phyloP scores from a whole-genome alignment of 1,140 invertebrate genomes.

The Caerostris darwini region DNA sequence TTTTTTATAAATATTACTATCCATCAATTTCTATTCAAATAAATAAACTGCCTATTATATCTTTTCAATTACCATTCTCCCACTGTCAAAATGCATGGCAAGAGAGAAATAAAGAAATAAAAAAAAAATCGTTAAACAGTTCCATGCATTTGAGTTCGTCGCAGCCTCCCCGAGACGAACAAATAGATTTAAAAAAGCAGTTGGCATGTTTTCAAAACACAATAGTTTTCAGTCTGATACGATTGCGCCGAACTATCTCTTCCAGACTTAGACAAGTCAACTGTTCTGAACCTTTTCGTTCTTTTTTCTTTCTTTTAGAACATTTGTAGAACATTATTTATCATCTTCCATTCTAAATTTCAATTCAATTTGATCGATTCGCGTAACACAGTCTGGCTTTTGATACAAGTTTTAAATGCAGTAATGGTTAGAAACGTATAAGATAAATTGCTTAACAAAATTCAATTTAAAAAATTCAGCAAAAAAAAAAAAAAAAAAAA shows the following conservation, averaged over 20 bases:
- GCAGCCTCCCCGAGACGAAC: not conserved
- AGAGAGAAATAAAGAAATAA: not conserved
- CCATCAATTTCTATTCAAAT: too few species aligned
- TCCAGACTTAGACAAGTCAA: not conserved
- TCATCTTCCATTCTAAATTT: not conserved
- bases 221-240: not conserved
- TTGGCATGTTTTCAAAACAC: slow-evolving; percentile 37
- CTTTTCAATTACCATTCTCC: not conserved
- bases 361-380: not conserved
- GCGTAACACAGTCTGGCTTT: not conserved
- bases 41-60: too few species aligned
- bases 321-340: not conserved
- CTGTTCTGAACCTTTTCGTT: not conserved
- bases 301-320: too few species aligned
- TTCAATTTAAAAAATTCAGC: too few species aligned
- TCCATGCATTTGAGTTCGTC: not conserved
- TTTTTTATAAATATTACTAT: not conserved
- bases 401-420: too few species aligned
- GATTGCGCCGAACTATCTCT: not conserved
- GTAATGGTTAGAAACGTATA: too few species aligned
- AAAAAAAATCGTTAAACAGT: not conserved
- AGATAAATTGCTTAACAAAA: too few species aligned
- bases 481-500: too few species aligned
- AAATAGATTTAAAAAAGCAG: not conserved
- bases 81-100: not conserved